These are phyloP conservation scores for Spodoptera frugiperda DNA, from an alignment of 1,140 invertebrate species.

Conservation along the genomic window DNA sequence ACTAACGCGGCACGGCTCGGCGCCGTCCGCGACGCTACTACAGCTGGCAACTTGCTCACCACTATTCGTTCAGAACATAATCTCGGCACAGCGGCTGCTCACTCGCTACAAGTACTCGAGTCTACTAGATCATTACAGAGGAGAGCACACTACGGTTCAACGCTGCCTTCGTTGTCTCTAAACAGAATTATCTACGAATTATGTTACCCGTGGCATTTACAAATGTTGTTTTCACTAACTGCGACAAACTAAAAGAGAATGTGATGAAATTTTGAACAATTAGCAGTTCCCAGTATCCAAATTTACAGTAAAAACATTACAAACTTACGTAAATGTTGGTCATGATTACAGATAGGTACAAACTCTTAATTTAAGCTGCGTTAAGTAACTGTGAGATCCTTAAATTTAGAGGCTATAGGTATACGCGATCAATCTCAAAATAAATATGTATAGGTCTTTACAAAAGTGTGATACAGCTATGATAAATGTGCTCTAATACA, in stretches of 20 bases:
- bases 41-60: not conserved
- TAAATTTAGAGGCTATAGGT: constrained; percentile 30
- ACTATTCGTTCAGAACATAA: no score
- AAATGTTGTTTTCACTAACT: no score
- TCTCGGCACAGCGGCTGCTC: no score
- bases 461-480: constrained; percentile 3
- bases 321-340: constrained; percentile 26
- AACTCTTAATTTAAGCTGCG: constrained; percentile 30
- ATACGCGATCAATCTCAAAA: constrained; percentile 14
- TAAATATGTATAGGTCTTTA: constrained; percentile 25
- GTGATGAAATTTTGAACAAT: no score
- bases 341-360: constrained; percentile 11
- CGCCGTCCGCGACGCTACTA: not conserved
- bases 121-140: no score
- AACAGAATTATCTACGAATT: no score
- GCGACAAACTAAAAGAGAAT: no score
- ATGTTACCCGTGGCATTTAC: no score
- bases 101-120: no score
- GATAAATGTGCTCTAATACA: not conserved
- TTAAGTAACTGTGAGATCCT: constrained; percentile 57
- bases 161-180: no score
- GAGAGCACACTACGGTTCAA: no score
- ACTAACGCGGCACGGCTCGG: not conserved
- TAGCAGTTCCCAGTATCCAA: not conserved
- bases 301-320: constrained; percentile 5